phyloP scores from a whole-genome alignment of 2,888 invertebrate species.

The Orgyia antiqua region DNA sequence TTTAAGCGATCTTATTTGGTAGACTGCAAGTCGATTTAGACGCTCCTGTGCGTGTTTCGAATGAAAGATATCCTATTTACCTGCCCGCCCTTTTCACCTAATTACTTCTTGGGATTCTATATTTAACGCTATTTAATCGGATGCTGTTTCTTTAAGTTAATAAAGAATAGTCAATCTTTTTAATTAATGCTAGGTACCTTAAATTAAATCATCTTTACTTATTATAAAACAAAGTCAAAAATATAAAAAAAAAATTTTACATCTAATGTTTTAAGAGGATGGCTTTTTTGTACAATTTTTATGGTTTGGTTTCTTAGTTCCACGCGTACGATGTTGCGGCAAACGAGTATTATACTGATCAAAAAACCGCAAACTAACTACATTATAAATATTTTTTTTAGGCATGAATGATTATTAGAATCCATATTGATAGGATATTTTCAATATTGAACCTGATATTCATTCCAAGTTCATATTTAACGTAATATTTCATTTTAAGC shows the following conservation, averaged over 20 bases:
- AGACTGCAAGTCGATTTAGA: slow-evolving; percentile 52
- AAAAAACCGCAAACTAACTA: too few species aligned
- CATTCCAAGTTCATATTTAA: too few species aligned
- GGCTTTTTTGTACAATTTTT: not conserved
- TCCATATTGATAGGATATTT: too few species aligned
- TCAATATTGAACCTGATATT: too few species aligned
- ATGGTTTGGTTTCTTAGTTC: too few species aligned
- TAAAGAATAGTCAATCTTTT: not conserved
- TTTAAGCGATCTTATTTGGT: slow-evolving; percentile 73
- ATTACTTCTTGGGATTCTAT: slow-evolving; percentile 52
- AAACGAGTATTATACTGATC: too few species aligned
- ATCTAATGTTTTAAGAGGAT: not conserved
- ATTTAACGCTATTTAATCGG: slow-evolving; percentile 40
- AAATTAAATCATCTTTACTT: too few species aligned
- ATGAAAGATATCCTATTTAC: slow-evolving; percentile 56
- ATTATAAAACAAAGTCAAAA: not conserved
- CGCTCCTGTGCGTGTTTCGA: slow-evolving; percentile 57
- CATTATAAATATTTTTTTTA: too few species aligned
- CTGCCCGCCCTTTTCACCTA: slow-evolving; percentile 51
- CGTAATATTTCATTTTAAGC: too few species aligned
- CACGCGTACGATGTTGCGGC: too few species aligned
- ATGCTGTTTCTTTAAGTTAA: not conserved
- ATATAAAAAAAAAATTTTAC: not conserved
- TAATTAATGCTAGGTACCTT: too few species aligned
- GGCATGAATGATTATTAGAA: too few species aligned